Base-by-base conservation (phyloP, 2,113 vertebrate species). In the Eulacestoma nigropectus region DNA sequence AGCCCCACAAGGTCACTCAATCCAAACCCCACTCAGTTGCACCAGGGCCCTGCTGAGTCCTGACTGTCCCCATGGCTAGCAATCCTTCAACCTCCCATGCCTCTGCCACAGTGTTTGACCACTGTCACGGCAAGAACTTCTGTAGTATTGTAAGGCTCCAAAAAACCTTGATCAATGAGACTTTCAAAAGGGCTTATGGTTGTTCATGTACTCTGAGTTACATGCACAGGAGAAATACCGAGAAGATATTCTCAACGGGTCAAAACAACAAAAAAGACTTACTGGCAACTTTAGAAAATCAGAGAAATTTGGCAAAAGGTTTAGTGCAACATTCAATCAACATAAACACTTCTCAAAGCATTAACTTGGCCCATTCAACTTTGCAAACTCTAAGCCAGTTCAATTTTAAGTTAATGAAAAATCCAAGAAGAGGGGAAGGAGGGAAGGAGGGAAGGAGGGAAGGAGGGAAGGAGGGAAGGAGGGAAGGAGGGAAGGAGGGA, bases 21-120 rank as follows among this genome's bases (percentile, higher is more conserved):
- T 16, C 32, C 35, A 95, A 95, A 67, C 3, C 30, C 50, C 47
- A 53, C 11, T 37, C 7, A 17, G 33, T 2, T 3, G 1, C 18
- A 82, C 14, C 41, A 83, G 41, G 27, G 49, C 30, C 56, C 78
- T 3, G 11, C 30, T 3, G 4, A 74, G 22, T 22, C 74, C 56
- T 67, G 39, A 23, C n/a, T 67, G 56, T 23, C 20, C 16, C 74
- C 39, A 35, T 0, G 1, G 15, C 3, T 63, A 44, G 44, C 75
- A 85, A 50, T 33, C 23, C 3, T 18, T 35, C 47, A 75, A 5
- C 35, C 15, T 79, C 47, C 33, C 30, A 68, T 33, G 33, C 3
- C 30, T 9, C 33, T n/a, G 20, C 30, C 68, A 33, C 52, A 55
- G 30, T 0, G 0, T 62, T 78, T 50, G n/a, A 63, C 33, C 42